Evolutionary conservation across 2,888 invertebrate genomes (phyloP).

Genomic region (Chorisops tibialis): DNA sequence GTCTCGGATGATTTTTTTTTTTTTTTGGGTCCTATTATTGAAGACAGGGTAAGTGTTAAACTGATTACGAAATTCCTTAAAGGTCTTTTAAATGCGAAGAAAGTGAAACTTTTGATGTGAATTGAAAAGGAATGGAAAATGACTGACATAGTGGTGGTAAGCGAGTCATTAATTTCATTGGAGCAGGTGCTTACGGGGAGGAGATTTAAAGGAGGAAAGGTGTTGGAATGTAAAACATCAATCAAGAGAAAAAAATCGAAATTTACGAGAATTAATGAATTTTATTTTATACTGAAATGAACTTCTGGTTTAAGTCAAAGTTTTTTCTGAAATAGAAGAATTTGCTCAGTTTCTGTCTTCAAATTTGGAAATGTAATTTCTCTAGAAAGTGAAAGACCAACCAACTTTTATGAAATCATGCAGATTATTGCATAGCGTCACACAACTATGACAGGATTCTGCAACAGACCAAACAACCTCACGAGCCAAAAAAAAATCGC

Average conservation of each 20-base stretch:
- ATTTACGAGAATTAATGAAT: neutral
- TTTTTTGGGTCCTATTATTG: neutral
- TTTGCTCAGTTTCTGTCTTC: too few relatives aligned
- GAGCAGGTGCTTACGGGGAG: too few relatives aligned
- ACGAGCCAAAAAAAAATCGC: too few relatives aligned
- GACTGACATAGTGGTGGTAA: neutral
- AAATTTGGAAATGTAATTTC: too few relatives aligned
- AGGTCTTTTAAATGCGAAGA: neutral
- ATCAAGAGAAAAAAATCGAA: neutral
- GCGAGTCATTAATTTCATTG: slow-evolving; percentile 1
- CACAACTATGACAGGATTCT: too few relatives aligned
- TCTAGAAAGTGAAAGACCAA: too few relatives aligned
- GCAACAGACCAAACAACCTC: too few relatives aligned
- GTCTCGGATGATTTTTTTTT: neutral
- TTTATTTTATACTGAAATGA: neutral
- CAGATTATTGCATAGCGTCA: too few relatives aligned
- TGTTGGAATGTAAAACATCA: neutral
- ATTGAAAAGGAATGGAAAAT: neutral
- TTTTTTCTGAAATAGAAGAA: neutral
- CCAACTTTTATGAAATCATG: too few relatives aligned
- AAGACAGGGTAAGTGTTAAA: neutral
- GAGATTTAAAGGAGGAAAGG: too few relatives aligned
- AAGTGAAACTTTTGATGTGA: neutral
- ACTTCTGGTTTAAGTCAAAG: neutral
- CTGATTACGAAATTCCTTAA: neutral